Evolutionary conservation across 1,140 invertebrate species (phyloP), one percentile per base, ranked within the genome.

Genomic region (Hydropsyche tenuis): DNA sequence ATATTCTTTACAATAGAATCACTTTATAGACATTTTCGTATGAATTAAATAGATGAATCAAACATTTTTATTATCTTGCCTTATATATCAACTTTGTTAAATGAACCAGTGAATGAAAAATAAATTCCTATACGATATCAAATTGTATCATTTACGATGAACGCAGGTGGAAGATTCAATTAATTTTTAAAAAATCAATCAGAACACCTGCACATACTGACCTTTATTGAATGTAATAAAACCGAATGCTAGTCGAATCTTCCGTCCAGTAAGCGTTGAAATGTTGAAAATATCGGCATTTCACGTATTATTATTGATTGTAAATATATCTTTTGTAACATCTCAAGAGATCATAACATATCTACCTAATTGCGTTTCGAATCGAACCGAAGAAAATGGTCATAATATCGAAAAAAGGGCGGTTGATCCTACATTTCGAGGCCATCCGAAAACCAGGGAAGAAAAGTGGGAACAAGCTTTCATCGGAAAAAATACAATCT

Each of bases 401-500:
- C 23, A 42, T 42, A 25, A 60, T 23, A 72, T 62, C 18, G 37
- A 46, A 16, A 73, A 84, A 79, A 80, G 84, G 74, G 78, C 79
- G 14, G 73, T 77, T 1, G 85, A 86, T 78, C 81, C 80, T 77
- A 79, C 83, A 12, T 88, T 88, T 72, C 79, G 81, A 51, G 87
- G 87, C 4, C 81, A 87, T 72, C 87, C 87, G 9, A 88, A 87
- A 79, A 85, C 87, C 0, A 85, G 81, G 60, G 82, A 85, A 73
- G 86, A 89, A 72, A 73, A 86, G 23, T 85, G 87, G 85, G 81
- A 82, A 42, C 79, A 79, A 18, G 82, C 82, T 64, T 87, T 89
- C 77, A 75, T 85, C 14, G 79, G 84, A 6, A 77, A 82, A 69
- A 78, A 74, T 2, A 74, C 77, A 18, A 79, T 76, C 3, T 85